Conservation (phyloP, 2,797 vertebrate species). For the Sandelia bainsii region DNA sequence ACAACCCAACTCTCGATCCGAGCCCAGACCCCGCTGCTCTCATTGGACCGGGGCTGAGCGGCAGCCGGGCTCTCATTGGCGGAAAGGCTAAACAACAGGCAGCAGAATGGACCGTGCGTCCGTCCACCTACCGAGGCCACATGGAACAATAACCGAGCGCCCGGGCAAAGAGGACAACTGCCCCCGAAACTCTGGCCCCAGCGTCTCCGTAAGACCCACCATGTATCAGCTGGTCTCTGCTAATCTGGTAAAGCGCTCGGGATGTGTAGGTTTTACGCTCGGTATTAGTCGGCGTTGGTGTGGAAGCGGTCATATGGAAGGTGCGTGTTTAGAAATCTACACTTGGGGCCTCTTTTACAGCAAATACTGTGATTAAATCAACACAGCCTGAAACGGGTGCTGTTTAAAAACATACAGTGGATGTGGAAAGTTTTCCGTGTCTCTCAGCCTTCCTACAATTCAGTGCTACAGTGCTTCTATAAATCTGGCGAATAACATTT, state of each 20-base stretch:
- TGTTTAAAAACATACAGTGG: not conserved
- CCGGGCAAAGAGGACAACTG: constrained; percentile 8
- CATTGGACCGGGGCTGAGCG: constrained; percentile 74
- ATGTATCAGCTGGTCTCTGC: constrained; percentile 20
- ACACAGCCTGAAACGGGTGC: not conserved
- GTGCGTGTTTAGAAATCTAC: constrained; percentile 4
- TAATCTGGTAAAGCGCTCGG: constrained; percentile 26
- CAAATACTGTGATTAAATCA: constrained; percentile 7
- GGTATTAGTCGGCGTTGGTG: not conserved
- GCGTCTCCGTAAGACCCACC: constrained; percentile 33
- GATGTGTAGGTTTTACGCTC: constrained; percentile 1
- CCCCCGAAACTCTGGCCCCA: constrained; percentile 8
- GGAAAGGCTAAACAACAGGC: constrained; percentile 80
- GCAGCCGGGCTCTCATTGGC: constrained; percentile 74
- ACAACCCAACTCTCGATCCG: constrained; percentile 79
- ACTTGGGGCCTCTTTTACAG: not conserved
- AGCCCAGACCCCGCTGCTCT: constrained; percentile 70
- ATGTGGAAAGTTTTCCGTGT: not conserved
- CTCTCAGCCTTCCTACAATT: not conserved
- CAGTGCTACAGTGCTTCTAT: no score
- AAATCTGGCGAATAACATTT: no score
- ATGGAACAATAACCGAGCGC: constrained; percentile 72
- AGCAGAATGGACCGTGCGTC: constrained; percentile 71
- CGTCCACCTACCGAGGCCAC: constrained; percentile 73
- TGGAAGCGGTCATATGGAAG: not conserved